Percentiles rank a stretch among this genome's conserved stretches.
Evolutionary conservation across 2,888 invertebrate genomes (phyloP).

Genomic region (Lamellibrachia satsuma): DNA sequence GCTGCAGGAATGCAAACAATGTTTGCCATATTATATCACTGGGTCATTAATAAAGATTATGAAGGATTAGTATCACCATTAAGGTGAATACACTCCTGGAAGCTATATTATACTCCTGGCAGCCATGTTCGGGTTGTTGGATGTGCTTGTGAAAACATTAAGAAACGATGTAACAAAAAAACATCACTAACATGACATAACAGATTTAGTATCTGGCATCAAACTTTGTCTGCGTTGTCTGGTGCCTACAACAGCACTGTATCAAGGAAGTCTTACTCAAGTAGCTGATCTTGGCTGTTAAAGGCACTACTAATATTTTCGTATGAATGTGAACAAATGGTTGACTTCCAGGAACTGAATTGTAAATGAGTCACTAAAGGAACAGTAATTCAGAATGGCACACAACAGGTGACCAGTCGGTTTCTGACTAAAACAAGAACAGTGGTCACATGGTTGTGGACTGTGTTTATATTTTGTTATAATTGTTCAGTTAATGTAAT

Average conservation of each 20-base stretch:
- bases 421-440: not conserved
- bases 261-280: too few relatives aligned
- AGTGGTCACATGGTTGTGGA: not conserved
- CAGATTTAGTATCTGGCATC: not conserved
- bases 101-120: not conserved
- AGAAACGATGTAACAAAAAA: not conserved
- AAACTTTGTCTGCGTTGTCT: not conserved
- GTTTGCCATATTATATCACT: not conserved
- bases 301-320: too few relatives aligned
- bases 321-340: too few relatives aligned
- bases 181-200: not conserved
- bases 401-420: not conserved
- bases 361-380: not conserved
- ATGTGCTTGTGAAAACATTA: not conserved
- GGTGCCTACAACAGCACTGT: too few relatives aligned
- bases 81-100: not conserved
- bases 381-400: not conserved
- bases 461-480: not conserved
- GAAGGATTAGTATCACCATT: not conserved
- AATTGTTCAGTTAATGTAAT: not conserved
- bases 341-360: not conserved
- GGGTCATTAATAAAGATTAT: not conserved
- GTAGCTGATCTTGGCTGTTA: too few relatives aligned
- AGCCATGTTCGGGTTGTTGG: not conserved
- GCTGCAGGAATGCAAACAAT: slow-evolving; percentile 6